These are phyloP conservation scores for Phaethon lepturus DNA, from an alignment of 2,113 vertebrate genomes.

Conservation along the genomic window DNA sequence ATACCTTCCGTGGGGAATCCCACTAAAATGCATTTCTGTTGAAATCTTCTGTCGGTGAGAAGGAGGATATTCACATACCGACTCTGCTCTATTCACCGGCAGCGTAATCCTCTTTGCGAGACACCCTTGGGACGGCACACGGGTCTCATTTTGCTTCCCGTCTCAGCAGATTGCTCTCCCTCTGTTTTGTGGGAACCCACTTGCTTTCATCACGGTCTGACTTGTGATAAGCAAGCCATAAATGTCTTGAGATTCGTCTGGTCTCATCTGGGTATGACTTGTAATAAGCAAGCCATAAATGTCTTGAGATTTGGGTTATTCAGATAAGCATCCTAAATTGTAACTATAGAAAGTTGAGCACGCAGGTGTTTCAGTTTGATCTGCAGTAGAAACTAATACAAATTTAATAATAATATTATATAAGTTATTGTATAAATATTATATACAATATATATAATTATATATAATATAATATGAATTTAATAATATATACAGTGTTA, in stretches of 20 bases:
- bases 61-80: not conserved
- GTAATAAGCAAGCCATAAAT: not conserved
- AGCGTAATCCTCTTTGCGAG: not conserved
- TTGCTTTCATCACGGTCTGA: not conserved
- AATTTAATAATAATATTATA: not conserved
- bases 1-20: not conserved
- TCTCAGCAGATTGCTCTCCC: not conserved
- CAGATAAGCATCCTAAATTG: not conserved
- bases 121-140: not conserved
- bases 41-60: not conserved
- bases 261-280: not conserved
- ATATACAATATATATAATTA: no score
- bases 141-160: not conserved
- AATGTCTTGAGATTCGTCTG: constrained; percentile 5
- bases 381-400: not conserved
- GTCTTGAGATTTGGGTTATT: not conserved
- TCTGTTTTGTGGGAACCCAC: not conserved
- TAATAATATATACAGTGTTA: not conserved
- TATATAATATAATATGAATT: no score
- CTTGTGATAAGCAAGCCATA: not conserved
- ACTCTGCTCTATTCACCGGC: not conserved
- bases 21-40: not conserved
- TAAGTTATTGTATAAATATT: no score
- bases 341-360: not conserved
- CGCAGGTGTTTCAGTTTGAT: not conserved